These are phyloP conservation scores for Heliocidaris erythrogramma DNA, from an alignment of 35 echinoderm and acorn worm genomes.

Conservation along the genomic window DNA sequence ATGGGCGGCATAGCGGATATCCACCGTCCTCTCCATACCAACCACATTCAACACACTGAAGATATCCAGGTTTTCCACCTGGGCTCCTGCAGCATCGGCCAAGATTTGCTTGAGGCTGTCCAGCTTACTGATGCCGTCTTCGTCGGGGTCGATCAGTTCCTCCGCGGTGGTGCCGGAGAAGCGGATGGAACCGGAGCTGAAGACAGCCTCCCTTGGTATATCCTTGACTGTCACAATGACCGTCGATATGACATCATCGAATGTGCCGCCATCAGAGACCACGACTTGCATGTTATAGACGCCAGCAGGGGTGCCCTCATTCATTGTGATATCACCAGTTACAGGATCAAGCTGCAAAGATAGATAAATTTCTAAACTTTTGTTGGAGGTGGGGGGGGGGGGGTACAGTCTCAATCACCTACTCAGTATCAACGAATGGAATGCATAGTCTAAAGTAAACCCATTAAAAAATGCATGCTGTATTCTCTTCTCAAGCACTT, in stretches of 20 bases:
- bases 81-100: constrained; percentile 66
- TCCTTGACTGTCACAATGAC: constrained; percentile 78
- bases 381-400: not conserved
- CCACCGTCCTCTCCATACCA: constrained; percentile 56
- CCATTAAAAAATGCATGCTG: no score
- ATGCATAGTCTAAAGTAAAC: not conserved
- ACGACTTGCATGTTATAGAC: constrained; percentile 60
- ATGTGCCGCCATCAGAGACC: constrained; percentile 68
- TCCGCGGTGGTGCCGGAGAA: constrained; percentile 73
- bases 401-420: not conserved
- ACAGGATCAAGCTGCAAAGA: constrained; percentile 67
- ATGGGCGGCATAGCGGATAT: constrained; percentile 92
- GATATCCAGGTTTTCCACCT: constrained; percentile 87
- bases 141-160: constrained; percentile 63
- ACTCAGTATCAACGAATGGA: not conserved
- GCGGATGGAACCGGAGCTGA: constrained; percentile 85
- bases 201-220: constrained; percentile 85
- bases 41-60: constrained; percentile 84
- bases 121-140: constrained; percentile 39
- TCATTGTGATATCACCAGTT: constrained; percentile 74
- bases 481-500: no score
- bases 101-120: constrained; percentile 65
- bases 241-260: constrained; percentile 35
- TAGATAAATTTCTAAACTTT: not conserved
- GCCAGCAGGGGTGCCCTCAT: constrained; percentile 68